Evolutionary conservation across 2,888 invertebrate species (phyloP).

Genomic region (Leptogaster cylindrica): DNA sequence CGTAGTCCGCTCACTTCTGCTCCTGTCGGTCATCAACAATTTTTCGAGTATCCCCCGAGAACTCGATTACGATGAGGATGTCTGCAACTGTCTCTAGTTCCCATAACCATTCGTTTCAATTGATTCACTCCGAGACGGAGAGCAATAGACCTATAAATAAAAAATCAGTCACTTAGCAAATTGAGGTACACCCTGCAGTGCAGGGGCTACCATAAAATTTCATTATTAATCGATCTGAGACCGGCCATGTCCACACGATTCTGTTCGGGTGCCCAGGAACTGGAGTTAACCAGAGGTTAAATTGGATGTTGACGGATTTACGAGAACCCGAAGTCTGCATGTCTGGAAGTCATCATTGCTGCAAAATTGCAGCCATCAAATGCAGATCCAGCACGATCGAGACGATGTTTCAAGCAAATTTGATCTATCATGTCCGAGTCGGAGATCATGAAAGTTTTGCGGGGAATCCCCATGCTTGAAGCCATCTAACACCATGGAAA

Average conservation of each 20-base stretch:
- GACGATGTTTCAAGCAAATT: no score
- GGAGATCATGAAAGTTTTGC: no score
- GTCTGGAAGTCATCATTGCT: not conserved
- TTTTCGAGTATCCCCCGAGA: slow-evolving; percentile 1
- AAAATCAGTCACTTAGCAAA: slow-evolving; percentile 33
- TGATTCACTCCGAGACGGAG: slow-evolving; percentile 21
- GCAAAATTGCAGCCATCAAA: no score
- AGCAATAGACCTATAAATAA: slow-evolving; percentile 26
- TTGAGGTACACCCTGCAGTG: slow-evolving; percentile 13
- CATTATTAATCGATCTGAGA: slow-evolving; percentile 18
- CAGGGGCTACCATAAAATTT: slow-evolving; percentile 21
- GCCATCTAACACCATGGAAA: no score
- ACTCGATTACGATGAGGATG: slow-evolving; percentile 15
- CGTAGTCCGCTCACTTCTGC: not conserved
- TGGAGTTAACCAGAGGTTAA: not conserved
- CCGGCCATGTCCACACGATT: not conserved
- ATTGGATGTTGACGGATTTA: not conserved
- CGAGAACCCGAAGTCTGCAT: not conserved
- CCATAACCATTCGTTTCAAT: slow-evolving; percentile 17
- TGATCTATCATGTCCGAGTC: no score
- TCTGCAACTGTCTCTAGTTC: not conserved
- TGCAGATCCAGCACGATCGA: no score
- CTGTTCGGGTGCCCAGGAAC: not conserved
- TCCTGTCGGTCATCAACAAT: slow-evolving; percentile 10
- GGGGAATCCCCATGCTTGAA: no score